phyloP scores from a whole-genome alignment of 2,888 invertebrate genomes.

The Aleiodes alternator region DNA sequence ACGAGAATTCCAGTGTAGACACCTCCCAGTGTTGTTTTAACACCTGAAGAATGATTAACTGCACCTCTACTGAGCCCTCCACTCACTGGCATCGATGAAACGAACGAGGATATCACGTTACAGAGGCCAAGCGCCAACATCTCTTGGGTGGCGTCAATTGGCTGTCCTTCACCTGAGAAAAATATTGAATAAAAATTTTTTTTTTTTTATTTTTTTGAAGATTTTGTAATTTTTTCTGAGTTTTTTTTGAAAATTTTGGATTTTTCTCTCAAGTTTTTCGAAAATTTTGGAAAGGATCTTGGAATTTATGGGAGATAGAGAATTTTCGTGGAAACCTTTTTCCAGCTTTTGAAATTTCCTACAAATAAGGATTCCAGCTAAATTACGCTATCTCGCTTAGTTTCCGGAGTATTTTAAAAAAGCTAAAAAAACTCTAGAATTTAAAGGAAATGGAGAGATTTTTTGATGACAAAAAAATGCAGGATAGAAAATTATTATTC shows the following conservation, averaged over 20 bases:
- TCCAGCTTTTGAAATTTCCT: no score
- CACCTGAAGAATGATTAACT: constrained; percentile 84
- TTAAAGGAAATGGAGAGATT: no score
- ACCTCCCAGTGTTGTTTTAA: constrained; percentile 82
- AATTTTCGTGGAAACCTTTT: no score
- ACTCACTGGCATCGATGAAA: constrained; percentile 82
- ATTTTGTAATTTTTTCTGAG: background rate
- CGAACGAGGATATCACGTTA: constrained; percentile 82
- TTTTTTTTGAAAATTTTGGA: no score
- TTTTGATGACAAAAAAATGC: no score
- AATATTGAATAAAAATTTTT: constrained; percentile 2
- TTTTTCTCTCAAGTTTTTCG: background rate
- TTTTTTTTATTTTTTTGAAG: no score
- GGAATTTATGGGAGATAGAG: background rate
- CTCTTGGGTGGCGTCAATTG: constrained; percentile 84
- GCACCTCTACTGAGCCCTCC: constrained; percentile 81
- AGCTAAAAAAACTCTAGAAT: no score
- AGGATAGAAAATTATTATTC: no score
- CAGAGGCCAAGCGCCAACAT: constrained; percentile 82
- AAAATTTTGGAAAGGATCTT: background rate
- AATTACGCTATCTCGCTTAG: no score
- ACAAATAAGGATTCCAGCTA: no score
- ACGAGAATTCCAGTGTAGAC: constrained; percentile 80
- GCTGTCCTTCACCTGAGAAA: constrained; percentile 78
- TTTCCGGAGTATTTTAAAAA: background rate